Percentiles rank a stretch among this genome's conserved stretches.
Conservation (phyloP, 2,888 invertebrate species). For the Argyresthia albistria region DNA sequence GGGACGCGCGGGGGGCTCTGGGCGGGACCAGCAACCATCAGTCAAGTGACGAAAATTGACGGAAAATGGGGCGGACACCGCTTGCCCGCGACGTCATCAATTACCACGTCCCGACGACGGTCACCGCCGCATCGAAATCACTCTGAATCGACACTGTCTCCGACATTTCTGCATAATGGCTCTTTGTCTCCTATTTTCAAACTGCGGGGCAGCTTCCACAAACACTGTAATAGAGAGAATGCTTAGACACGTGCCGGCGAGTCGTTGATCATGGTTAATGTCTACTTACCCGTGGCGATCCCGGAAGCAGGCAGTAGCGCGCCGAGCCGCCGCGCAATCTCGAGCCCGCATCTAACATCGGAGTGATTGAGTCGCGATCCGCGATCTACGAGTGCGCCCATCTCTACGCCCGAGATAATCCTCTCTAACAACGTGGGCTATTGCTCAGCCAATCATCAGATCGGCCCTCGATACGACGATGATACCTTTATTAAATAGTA, state of each 20-base stretch:
- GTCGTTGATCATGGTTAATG: constrained; percentile 4
- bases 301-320: constrained; percentile 49
- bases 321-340: constrained; percentile 35
- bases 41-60: constrained; percentile 73
- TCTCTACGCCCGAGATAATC: constrained; percentile 47
- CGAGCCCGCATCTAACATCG: constrained; percentile 33
- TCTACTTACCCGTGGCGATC: constrained; percentile 9
- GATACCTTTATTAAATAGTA: constrained; percentile 68
- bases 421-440: constrained; percentile 54
- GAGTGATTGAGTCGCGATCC: constrained; percentile 69
- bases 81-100: constrained; percentile 68
- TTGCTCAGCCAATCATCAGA: constrained; percentile 61
- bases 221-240: neutral
- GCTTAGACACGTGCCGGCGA: constrained; percentile 2
- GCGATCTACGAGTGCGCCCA: constrained; percentile 64
- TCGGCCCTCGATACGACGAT: constrained; percentile 43
- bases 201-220: neutral
- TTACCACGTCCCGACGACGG: constrained; percentile 45
- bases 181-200: no score
- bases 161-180: no score
- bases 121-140: constrained; percentile 32
- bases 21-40: constrained; percentile 67
- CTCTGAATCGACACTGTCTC: neutral
- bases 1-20: constrained; percentile 25
- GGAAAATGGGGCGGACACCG: constrained; percentile 72